phyloP scores from a whole-genome alignment of 2,888 invertebrate species.

The Drosophila mulleri region DNA sequence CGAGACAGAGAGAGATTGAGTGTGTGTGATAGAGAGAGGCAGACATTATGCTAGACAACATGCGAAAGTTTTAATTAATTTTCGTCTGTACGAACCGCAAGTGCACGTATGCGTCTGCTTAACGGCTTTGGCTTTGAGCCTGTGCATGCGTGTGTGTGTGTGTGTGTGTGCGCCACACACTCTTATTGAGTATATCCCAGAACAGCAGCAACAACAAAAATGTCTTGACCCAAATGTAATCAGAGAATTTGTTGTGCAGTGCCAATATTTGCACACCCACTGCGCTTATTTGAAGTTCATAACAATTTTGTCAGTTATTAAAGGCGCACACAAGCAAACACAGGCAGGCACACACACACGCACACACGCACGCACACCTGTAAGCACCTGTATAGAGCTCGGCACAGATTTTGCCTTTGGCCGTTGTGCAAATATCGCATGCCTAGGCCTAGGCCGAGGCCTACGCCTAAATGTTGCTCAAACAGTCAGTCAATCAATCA shows the following conservation, averaged over 20 bases:
- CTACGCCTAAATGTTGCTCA: slow-evolving; percentile 22
- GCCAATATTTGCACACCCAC: slow-evolving; percentile 65
- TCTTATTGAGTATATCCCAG: slow-evolving; percentile 49
- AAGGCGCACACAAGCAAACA: slow-evolving; percentile 40
- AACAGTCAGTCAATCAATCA: slow-evolving; percentile 37
- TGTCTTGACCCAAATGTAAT: slow-evolving; percentile 77
- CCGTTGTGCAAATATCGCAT: slow-evolving; percentile 57
- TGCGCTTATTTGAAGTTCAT: slow-evolving; percentile 69
- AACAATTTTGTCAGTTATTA: slow-evolving; percentile 67
- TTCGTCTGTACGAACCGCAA: slow-evolving; percentile 53
- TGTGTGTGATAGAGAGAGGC: not conserved
- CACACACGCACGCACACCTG: slow-evolving; percentile 10
- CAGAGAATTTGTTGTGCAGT: slow-evolving; percentile 72
- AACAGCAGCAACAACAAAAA: slow-evolving; percentile 31
- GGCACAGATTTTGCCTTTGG: slow-evolving; percentile 50
- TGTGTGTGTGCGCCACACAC: slow-evolving; percentile 23
- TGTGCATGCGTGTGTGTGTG: slow-evolving; percentile 18
- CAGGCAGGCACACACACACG: not conserved
- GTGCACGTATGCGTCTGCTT: slow-evolving; percentile 35
- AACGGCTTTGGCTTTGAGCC: not conserved
- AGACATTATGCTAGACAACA: slow-evolving; percentile 61
- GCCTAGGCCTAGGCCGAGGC: slow-evolving; percentile 18
- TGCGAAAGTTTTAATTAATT: slow-evolving; percentile 76
- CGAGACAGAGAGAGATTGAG: not conserved
- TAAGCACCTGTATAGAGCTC: slow-evolving; percentile 4